Conservation (phyloP, 2,113 vertebrate genomes). For the Brachyistius frenatus region DNA sequence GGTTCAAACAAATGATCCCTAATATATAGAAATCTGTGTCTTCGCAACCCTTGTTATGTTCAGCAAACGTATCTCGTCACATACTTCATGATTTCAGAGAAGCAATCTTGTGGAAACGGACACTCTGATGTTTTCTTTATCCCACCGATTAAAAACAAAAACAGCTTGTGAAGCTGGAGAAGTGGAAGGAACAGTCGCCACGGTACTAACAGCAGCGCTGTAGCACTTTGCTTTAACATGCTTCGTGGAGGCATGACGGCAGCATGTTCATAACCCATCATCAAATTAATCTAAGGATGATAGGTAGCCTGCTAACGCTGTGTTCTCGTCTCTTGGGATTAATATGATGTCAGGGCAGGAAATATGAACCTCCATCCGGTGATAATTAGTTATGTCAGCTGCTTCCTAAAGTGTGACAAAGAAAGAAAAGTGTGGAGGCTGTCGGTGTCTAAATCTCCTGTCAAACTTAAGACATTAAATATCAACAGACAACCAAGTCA, state of each 20-base stretch:
- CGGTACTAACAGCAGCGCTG: conserved; percentile 2
- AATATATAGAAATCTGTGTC: conserved; percentile 18
- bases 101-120: conserved; percentile 26
- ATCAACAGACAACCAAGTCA: too few relatives aligned
- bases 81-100: conserved; percentile 27
- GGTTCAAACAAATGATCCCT: conserved; percentile 41
- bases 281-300: conserved; percentile 71
- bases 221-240: conserved; percentile 10
- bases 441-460: conserved; percentile 3
- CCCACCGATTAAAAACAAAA: conserved; percentile 10
- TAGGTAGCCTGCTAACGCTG: conserved; percentile 40
- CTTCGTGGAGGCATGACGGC: conserved; percentile 21
- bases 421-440: conserved; percentile 21
- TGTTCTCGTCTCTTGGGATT: conserved; percentile 55
- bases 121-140: background rate
- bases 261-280: conserved; percentile 44
- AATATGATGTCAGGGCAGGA: conserved; percentile 62
- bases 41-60: conserved; percentile 3
- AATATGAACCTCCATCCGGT: conserved; percentile 57
- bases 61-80: conserved; percentile 20
- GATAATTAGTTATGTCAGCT: conserved; percentile 56
- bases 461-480: background rate
- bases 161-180: conserved; percentile 25
- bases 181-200: background rate
- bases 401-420: conserved; percentile 33